phyloP scores from a whole-genome alignment of 2,797 vertebrate species.

The Sarcoramphus papa region DNA sequence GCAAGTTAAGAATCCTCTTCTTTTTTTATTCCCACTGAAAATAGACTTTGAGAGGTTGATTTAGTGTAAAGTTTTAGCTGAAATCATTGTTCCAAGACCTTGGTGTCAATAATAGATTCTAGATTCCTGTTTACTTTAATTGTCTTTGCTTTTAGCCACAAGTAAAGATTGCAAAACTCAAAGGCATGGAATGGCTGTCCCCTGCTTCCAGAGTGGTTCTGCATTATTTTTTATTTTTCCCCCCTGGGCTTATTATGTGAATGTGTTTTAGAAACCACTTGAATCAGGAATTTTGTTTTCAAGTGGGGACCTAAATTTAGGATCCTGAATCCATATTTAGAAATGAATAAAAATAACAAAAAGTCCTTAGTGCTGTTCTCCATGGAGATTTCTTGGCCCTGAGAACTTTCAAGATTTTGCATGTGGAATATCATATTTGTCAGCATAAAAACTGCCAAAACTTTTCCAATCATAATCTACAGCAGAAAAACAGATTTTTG shows the following conservation, averaged over 20 bases:
- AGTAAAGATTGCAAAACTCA: slow-evolving; percentile 39
- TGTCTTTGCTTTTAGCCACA: slow-evolving; percentile 30
- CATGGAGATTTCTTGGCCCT: not conserved
- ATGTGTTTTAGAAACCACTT: slow-evolving; percentile 25
- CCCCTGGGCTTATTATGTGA: not conserved
- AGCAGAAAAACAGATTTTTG: not conserved
- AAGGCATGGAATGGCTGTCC: not conserved
- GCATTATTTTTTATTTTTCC: not conserved
- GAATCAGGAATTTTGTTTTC: slow-evolving; percentile 33
- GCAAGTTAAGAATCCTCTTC: not conserved
- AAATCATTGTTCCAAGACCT: slow-evolving; percentile 8
- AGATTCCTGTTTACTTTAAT: slow-evolving; percentile 43
- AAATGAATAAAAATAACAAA: slow-evolving; percentile 2
- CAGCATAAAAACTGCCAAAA: not conserved
- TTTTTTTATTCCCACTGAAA: not conserved
- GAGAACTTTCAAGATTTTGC: not conserved
- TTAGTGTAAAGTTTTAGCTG: not conserved
- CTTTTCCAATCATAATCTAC: not conserved
- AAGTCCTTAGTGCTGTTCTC: not conserved
- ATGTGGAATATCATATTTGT: not conserved
- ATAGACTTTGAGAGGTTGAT: not conserved
- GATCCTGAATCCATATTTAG: not conserved
- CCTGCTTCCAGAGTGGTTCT: not conserved
- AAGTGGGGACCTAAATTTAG: slow-evolving; percentile 26
- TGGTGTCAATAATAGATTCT: slow-evolving; percentile 31